These are phyloP conservation scores for Salminus brasiliensis DNA, from an alignment of 2,113 vertebrate species.

Conservation along the genomic window DNA sequence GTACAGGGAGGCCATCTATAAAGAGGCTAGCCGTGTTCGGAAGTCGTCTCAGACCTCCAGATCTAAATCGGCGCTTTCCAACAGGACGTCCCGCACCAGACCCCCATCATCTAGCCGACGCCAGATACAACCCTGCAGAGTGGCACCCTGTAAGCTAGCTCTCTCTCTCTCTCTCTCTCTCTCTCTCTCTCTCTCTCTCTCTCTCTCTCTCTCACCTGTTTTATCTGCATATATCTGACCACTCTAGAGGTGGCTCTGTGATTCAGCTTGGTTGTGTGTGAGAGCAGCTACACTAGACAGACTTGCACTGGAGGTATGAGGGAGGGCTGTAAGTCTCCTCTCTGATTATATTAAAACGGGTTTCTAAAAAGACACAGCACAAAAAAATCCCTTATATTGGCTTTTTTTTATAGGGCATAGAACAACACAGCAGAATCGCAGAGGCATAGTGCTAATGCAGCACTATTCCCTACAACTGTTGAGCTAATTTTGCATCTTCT, in stretches of 20 bases:
- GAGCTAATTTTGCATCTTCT: no score
- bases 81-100: constrained; percentile 58
- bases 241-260: not conserved
- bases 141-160: constrained; percentile 78
- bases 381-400: no score
- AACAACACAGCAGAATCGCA: no score
- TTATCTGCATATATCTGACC: not conserved
- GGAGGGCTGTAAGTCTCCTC: not conserved
- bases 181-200: no score
- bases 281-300: no score
- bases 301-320: not conserved
- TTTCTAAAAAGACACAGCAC: not conserved
- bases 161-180: no score
- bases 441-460: no score
- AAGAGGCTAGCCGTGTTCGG: constrained; percentile 69
- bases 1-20: constrained; percentile 80
- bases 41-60: constrained; percentile 72
- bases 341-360: not conserved
- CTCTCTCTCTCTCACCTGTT: no score
- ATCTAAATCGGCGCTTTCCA: constrained; percentile 66
- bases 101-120: constrained; percentile 68
- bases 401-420: no score
- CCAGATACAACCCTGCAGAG: constrained; percentile 73
- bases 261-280: not conserved
- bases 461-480: no score